Base-by-base conservation (phyloP, 2,797 vertebrate genomes). In the Synanceia verrucosa region DNA sequence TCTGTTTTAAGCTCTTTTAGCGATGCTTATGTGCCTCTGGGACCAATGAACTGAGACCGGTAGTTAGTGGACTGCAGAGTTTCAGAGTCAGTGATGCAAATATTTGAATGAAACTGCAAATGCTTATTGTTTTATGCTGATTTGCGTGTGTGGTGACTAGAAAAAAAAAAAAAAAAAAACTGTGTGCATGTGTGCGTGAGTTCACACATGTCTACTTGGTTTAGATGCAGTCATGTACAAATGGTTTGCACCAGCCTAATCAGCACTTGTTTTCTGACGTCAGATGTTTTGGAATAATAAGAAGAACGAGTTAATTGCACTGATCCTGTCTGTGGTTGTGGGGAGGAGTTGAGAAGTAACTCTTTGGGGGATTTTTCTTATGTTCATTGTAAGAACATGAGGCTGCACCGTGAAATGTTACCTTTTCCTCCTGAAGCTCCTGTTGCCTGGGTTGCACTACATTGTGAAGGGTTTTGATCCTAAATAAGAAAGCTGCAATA, bases 261-360 rank as follows among this genome's bases (percentile, higher is more conserved):
- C 56, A 67, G 86, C 91, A 89, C 88, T 83, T 84, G 41, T 78
- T 83, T 68, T 81, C 33, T 74, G 72, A 83, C 5, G 26, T 53
- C 29, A 46, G 21, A n/a, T 53, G 14, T 48, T 81, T 60, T 76
- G 56, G 37, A 58, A 34, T 63, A 55, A 63, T 21, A 23, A 58
- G 19, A n/a, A 9, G 16, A 48, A 28, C 34, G 16, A 73, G 56
- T 79, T 61, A 56, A 78, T 82, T 92, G 91, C 90, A 92, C 92
- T 93, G 89, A 89, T 76, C 55, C 28, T 41, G 46, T 75, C 65
- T 76, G 53, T 69, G 68, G 70, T 21, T 55, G 50, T 1, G 47
- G 10, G 21, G 41, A 33, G 55, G 47, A 47, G 31, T 47, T 62
- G 4, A 23, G 39, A 16, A 4, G 37, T 72, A 31, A 48, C 48